phyloP scores from a whole-genome alignment of 2,888 invertebrate genomes.

The Gari tellinella region DNA sequence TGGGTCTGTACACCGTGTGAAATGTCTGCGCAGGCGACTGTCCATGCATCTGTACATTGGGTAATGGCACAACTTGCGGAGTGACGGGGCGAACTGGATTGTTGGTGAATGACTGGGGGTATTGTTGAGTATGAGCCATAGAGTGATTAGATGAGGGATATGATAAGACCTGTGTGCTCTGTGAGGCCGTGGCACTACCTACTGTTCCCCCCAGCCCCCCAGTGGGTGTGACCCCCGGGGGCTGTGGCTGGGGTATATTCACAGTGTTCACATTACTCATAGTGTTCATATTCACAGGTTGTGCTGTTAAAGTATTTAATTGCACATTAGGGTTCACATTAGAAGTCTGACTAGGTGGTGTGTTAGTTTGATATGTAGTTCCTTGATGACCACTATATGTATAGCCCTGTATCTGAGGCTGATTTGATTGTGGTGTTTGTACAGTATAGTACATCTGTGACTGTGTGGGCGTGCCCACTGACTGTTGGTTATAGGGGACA shows the following conservation, averaged over 20 bases:
- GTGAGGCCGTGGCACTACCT: slow-evolving; percentile 20
- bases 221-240: slow-evolving; percentile 5
- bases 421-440: slow-evolving; percentile 46
- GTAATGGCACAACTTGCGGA: slow-evolving; percentile 67
- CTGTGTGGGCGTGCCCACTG: slow-evolving; percentile 37
- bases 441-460: slow-evolving; percentile 54
- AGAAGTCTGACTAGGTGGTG: slow-evolving; percentile 53
- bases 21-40: slow-evolving; percentile 63
- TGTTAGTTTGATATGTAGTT: slow-evolving; percentile 45
- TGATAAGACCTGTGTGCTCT: slow-evolving; percentile 61
- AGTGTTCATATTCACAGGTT: slow-evolving; percentile 46
- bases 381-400: slow-evolving; percentile 42
- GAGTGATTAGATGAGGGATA: slow-evolving; percentile 63
- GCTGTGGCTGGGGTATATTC: slow-evolving; percentile 39
- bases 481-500: slow-evolving; percentile 40
- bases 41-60: slow-evolving; percentile 58
- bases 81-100: slow-evolving; percentile 57
- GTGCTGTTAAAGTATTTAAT: slow-evolving; percentile 37
- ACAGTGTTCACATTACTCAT: slow-evolving; percentile 40
- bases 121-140: slow-evolving; percentile 45
- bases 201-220: slow-evolving; percentile 1
- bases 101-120: slow-evolving; percentile 52
- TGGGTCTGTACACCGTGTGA: slow-evolving; percentile 70
- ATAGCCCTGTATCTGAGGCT: slow-evolving; percentile 37
- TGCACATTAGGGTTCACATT: slow-evolving; percentile 49